Conservation (phyloP, 2,888 invertebrate genomes). For the Cryptophagus acutangulus region DNA sequence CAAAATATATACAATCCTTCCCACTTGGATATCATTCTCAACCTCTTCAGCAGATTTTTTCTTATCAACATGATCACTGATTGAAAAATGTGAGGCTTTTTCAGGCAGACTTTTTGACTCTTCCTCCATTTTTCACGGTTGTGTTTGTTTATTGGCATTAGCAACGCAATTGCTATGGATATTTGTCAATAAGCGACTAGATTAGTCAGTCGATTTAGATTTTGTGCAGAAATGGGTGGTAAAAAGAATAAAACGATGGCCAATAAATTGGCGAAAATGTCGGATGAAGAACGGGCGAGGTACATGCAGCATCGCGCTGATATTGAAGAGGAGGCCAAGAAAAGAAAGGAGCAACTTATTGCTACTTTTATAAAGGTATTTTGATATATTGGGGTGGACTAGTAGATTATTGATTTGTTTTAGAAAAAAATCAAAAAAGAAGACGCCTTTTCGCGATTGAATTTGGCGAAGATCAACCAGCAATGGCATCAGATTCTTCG, state of each 20-base stretch:
- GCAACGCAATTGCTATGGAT: too few relatives aligned
- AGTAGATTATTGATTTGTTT: conserved; percentile 45
- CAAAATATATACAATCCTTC: neutral
- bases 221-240: conserved; percentile 46
- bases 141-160: too few relatives aligned
- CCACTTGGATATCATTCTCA: conserved; percentile 6
- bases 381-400: neutral
- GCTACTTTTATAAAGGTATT: conserved; percentile 74
- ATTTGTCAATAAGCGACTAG: too few relatives aligned
- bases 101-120: too few relatives aligned
- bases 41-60: too few relatives aligned
- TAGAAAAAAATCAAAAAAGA: conserved; percentile 81
- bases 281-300: conserved; percentile 74
- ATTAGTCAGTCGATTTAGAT: too few relatives aligned
- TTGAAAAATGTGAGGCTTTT: too few relatives aligned
- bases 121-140: too few relatives aligned
- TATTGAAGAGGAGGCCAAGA: conserved; percentile 72
- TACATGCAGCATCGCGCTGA: conserved; percentile 80
- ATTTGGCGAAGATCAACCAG: conserved; percentile 80
- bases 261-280: conserved; percentile 76
- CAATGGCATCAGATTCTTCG: conserved; percentile 76
- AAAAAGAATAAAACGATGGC: conserved; percentile 66
- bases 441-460: conserved; percentile 71
- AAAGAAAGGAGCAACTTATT: conserved; percentile 75
- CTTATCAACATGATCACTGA: too few relatives aligned